Evolutionary conservation across 2,113 vertebrate species (phyloP).

Genomic region (Pachyramphus minor): DNA sequence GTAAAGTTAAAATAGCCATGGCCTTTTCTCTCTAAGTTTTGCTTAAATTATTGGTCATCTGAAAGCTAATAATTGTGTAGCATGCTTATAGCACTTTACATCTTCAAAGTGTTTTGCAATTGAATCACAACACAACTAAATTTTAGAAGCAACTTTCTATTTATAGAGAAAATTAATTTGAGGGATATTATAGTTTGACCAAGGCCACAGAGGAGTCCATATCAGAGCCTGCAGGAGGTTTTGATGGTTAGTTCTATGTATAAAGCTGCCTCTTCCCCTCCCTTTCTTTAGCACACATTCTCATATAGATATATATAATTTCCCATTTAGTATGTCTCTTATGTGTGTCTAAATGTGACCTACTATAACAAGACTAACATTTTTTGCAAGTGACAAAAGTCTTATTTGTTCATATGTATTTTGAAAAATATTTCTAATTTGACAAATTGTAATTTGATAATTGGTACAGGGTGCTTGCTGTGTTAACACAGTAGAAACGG

Average conservation of each 20-base stretch:
- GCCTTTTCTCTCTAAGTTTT: neutral
- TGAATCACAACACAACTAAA: slow-evolving; percentile 43
- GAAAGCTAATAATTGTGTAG: neutral
- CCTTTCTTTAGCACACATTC: neutral
- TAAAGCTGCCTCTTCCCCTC: slow-evolving; percentile 1
- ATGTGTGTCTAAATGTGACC: slow-evolving; percentile 27
- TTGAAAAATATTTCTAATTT: slow-evolving; percentile 17
- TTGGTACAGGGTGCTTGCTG: neutral
- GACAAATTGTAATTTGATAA: neutral
- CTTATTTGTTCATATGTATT: neutral
- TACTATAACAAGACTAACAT: neutral
- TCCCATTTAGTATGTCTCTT: neutral
- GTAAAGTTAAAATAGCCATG: neutral
- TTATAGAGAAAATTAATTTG: neutral
- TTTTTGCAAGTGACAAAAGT: neutral
- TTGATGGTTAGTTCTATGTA: neutral
- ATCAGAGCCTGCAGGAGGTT: slow-evolving; percentile 33
- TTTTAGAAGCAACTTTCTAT: slow-evolving; percentile 28
- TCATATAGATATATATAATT: neutral
- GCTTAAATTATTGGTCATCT: neutral
- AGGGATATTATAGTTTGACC: slow-evolving; percentile 25
- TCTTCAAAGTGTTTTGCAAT: slow-evolving; percentile 46
- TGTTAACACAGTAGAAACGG: slow-evolving; percentile 12
- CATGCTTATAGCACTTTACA: neutral
- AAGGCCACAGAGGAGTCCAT: slow-evolving; percentile 65